phyloP scores from a whole-genome alignment of 1,140 invertebrate species.

The Papilio xuthus region DNA sequence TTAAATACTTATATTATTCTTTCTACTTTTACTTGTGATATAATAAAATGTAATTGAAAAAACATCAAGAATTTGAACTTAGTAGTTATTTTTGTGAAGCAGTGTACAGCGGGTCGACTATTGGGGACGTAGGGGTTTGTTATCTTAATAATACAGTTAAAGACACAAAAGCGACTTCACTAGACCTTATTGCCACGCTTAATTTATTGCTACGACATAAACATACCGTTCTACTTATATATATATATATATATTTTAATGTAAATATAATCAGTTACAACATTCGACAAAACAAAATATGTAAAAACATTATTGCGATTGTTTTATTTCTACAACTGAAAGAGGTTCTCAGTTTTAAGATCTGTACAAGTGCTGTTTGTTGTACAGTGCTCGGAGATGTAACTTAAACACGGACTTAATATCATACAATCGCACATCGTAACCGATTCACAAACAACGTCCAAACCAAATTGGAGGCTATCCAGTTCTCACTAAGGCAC shows the following conservation, averaged over 20 bases:
- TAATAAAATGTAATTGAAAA: conserved; percentile 65
- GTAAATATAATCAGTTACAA: conserved; percentile 78
- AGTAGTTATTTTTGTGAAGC: conserved; percentile 70
- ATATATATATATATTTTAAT: conserved; percentile 58
- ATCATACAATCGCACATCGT: conserved; percentile 36
- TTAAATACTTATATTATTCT: conserved; percentile 59
- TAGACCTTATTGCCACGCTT: conserved; percentile 79
- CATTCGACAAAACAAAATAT: conserved; percentile 76
- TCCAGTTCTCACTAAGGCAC: conserved; percentile 79
- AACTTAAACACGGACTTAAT: conserved; percentile 41
- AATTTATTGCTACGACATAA: conserved; percentile 80
- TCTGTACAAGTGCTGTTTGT: conserved; percentile 51
- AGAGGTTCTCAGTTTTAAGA: conserved; percentile 61
- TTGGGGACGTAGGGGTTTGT: conserved; percentile 56
- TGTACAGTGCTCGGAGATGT: conserved; percentile 58
- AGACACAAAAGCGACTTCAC: conserved; percentile 77
- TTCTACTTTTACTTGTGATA: conserved; percentile 62
- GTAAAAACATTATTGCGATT: conserved; percentile 76
- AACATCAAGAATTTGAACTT: conserved; percentile 76
- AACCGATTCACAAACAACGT: conserved; percentile 44
- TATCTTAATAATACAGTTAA: conserved; percentile 59
- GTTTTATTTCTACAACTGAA: conserved; percentile 65
- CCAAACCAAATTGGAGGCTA: conserved; percentile 68
- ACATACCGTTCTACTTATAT: conserved; percentile 69
- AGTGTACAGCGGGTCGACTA: conserved; percentile 72